Conservation (phyloP, 2,113 vertebrate species). For the Holacanthus passer region DNA sequence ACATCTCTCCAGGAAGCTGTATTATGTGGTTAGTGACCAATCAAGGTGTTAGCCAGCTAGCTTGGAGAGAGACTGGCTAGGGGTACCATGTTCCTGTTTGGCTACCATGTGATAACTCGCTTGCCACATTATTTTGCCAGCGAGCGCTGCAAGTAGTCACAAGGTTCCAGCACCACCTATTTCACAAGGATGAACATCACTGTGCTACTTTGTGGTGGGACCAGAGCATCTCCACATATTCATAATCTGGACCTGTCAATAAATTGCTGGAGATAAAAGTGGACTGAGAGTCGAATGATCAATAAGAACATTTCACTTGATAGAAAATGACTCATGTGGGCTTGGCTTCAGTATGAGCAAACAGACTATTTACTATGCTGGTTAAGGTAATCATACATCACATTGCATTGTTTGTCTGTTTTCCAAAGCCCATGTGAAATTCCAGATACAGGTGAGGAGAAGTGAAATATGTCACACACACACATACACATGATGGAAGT, state of each 20-base stretch:
- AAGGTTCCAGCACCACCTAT: too few species aligned
- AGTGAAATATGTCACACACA: conserved; percentile 1
- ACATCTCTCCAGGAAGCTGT: neutral
- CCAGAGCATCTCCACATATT: neutral
- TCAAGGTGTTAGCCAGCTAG: neutral
- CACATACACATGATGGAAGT: conserved; percentile 24
- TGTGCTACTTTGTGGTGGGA: neutral
- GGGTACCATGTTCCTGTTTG: neutral
- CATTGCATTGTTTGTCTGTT: neutral
- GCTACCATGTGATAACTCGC: neutral
- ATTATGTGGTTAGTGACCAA: neutral
- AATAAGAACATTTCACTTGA: neutral
- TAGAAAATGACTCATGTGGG: neutral
- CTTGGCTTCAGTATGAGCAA: neutral
- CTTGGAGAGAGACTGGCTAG: neutral
- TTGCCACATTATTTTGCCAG: neutral
- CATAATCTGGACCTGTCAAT: neutral
- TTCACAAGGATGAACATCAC: neutral
- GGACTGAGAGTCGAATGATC: neutral
- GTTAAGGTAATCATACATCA: neutral
- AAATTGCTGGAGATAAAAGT: neutral
- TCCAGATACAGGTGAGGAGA: neutral
- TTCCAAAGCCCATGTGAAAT: neutral
- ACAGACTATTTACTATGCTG: neutral
- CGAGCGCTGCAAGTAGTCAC: neutral